Base-by-base conservation (phyloP, 1,140 invertebrate genomes). In the Panagrolaimus sp. region DNA sequence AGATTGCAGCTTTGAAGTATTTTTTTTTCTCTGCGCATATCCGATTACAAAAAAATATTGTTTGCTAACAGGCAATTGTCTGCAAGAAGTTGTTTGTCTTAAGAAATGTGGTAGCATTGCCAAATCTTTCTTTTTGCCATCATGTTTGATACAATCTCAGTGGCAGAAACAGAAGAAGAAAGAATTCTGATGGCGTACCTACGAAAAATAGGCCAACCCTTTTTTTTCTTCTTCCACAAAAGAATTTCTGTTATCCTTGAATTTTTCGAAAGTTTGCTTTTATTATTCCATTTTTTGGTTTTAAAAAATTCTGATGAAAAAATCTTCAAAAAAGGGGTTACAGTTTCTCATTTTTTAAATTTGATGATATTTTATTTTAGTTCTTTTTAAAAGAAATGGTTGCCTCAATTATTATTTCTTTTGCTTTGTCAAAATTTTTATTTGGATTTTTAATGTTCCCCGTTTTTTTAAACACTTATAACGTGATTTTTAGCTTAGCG, bases 61-160 rank as follows among this genome's bases (percentile, higher is more conserved):
- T 58, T 58, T 58, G 52, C 52, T 58, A 58, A 58, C 52, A 58
- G 52, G 28, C 52, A 21, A 58, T 58, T 58, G 52, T 21, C 15
- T 26, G 52, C 52, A 58, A 58, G 10, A 38, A 38, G 7, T 21
- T 58, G 52, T 58, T 58, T 58, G 52, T 58, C 52, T 58, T 58
- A 24, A 52, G 28, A 58, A 26, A 58, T 21, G 52, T 28, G 21
- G 52, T 28, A n/a, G 12, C 52, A 28, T 21, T 58, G 52, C 14
- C 52, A 58, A 58, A 21, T 38, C 32, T 38, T 7, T 38, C 7
- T 38, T 38, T 38, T n/a, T n/a, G n/a, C n/a, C 32, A 38, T 38
- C 32, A 38, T 38, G 2, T 58, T 58, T 58, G 52, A 58, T 28
- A 28, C 21, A 21, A 58, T 28, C 21, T 21, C 52, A 58, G 21